Evolutionary conservation across 2,113 vertebrate genomes (phyloP).

Genomic region (Myiagra hebetior): DNA sequence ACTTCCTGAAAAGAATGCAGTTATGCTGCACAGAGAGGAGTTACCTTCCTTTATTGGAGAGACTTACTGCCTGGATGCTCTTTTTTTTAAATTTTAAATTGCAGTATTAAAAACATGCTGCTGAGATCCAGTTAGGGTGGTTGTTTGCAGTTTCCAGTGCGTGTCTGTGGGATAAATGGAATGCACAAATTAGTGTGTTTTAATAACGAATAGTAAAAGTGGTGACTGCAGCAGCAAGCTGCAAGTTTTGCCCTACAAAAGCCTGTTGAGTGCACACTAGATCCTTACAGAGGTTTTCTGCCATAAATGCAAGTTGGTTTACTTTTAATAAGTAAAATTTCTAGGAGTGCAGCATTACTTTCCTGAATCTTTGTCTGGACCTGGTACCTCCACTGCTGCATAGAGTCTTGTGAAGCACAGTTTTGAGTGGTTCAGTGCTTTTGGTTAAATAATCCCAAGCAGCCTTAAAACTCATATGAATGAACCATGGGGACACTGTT

Average conservation of each 20-base stretch:
- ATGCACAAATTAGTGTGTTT: neutral
- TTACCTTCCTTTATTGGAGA: neutral
- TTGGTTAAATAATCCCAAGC: neutral
- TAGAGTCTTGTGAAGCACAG: neutral
- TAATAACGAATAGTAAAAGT: neutral
- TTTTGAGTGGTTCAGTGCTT: neutral
- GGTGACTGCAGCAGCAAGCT: neutral
- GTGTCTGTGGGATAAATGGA: neutral
- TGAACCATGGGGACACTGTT: fast-evolving
- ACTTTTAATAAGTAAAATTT: neutral
- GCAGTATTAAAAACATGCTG: neutral
- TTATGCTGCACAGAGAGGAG: neutral
- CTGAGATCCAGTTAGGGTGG: neutral
- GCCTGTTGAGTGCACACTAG: neutral
- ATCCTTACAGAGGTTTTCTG: neutral
- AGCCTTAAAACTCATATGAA: neutral
- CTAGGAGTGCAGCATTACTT: fast-evolving
- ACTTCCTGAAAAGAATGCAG: slow-evolving; percentile 7
- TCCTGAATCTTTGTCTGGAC: neutral
- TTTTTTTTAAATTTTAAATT: neutral
- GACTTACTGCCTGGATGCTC: neutral
- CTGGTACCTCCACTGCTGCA: neutral
- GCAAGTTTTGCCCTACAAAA: neutral
- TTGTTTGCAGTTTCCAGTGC: neutral
- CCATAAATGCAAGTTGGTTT: neutral